phyloP scores from a whole-genome alignment of 2,888 invertebrate species.

The Agrochola lota region DNA sequence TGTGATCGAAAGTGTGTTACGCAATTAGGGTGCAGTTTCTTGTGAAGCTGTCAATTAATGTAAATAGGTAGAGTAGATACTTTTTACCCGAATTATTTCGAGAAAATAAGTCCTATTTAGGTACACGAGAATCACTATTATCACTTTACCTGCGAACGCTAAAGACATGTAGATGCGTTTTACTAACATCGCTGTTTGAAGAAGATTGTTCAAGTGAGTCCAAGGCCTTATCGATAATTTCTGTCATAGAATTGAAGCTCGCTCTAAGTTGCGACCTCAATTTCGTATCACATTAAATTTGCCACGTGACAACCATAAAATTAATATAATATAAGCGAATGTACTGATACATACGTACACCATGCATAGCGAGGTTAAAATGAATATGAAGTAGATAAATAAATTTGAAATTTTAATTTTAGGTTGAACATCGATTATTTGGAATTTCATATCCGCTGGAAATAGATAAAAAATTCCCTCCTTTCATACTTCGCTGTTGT shows the following conservation, averaged over 20 bases:
- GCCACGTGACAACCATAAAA: slow-evolving; percentile 21
- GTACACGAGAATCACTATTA: neutral
- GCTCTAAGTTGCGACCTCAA: slow-evolving; percentile 15
- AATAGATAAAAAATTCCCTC: neutral
- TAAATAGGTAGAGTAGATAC: neutral
- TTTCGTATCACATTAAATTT: slow-evolving; percentile 13
- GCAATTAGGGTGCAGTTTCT: too few relatives aligned
- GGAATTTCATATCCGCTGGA: neutral
- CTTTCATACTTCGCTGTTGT: neutral
- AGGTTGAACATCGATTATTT: neutral
- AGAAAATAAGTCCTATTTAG: too few relatives aligned
- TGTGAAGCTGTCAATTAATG: neutral
- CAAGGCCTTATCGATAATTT: slow-evolving; percentile 47
- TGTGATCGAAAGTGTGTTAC: too few relatives aligned
- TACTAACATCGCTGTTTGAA: slow-evolving; percentile 1
- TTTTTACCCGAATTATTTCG: neutral
- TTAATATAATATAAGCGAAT: neutral
- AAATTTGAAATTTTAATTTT: neutral
- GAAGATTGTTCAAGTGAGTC: slow-evolving; percentile 35
- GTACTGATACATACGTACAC: neutral
- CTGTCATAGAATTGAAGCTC: slow-evolving; percentile 28
- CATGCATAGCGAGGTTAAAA: neutral
- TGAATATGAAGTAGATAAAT: neutral
- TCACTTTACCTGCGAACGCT: neutral
- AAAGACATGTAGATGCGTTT: neutral